phyloP scores from a whole-genome alignment of 2,888 invertebrate species.

The Rhorus exstirpatorius region DNA sequence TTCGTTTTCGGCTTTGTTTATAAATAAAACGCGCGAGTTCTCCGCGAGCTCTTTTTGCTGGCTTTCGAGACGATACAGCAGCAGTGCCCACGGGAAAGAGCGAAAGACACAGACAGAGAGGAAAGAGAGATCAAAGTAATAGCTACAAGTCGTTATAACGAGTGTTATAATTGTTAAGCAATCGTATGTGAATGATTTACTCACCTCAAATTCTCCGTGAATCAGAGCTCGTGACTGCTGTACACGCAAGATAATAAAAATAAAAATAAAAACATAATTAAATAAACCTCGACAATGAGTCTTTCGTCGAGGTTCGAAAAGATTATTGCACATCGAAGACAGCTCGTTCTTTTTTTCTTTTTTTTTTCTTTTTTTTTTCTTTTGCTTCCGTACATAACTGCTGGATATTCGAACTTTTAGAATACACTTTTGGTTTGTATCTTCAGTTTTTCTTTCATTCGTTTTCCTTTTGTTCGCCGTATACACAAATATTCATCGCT shows the following conservation, averaged over 20 bases:
- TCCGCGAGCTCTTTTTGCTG: slow-evolving; percentile 37
- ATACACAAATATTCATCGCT: slow-evolving; percentile 20
- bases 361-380: slow-evolving; percentile 31
- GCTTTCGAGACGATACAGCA: slow-evolving; percentile 36
- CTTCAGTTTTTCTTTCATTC: slow-evolving; percentile 23
- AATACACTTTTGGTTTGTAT: slow-evolving; percentile 46
- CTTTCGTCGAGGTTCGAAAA: slow-evolving; percentile 15
- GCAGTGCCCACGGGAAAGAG: slow-evolving; percentile 33
- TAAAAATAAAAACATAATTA: not conserved
- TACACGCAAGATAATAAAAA: not conserved
- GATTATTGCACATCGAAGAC: slow-evolving; percentile 6
- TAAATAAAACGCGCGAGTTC: slow-evolving; percentile 78
- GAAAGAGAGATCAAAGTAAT: not conserved
- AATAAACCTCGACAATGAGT: not conserved
- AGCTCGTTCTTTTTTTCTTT: slow-evolving; percentile 15
- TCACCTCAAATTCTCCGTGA: slow-evolving; percentile 36
- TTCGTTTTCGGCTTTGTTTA: slow-evolving; percentile 78
- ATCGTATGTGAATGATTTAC: slow-evolving; percentile 25
- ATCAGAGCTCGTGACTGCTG: not conserved
- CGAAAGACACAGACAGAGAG: slow-evolving; percentile 30
- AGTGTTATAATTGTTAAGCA: slow-evolving; percentile 9
- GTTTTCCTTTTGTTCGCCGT: slow-evolving; percentile 17
- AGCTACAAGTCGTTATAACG: slow-evolving; percentile 12
- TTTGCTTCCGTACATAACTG: slow-evolving; percentile 49
- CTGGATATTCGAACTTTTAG: slow-evolving; percentile 54